These are phyloP conservation scores for Aurelia aurita DNA, from an alignment of 30 jellyfish, hydroid and myxozoan species.

Conservation along the genomic window DNA sequence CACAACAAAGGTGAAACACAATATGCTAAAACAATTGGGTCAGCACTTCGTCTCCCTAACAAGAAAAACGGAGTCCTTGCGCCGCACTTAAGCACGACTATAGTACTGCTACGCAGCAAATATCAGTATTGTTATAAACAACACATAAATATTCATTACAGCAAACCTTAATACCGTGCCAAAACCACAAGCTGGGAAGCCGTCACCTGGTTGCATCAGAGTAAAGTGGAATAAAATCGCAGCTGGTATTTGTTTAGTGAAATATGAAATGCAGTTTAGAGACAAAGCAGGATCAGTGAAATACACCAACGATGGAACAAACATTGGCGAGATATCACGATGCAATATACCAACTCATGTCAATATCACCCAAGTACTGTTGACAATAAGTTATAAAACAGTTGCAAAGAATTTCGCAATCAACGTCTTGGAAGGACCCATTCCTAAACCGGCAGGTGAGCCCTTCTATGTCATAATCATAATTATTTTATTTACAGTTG, in stretches of 20 bases:
- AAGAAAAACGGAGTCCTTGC: too few species aligned
- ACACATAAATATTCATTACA: not conserved
- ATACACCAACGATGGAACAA: constrained; percentile 7
- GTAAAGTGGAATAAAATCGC: constrained; percentile 19
- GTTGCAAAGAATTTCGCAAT: too few species aligned
- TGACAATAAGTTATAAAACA: too few species aligned
- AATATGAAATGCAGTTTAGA: constrained; percentile 9
- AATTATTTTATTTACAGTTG: too few species aligned
- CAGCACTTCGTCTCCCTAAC: too few species aligned
- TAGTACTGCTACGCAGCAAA: too few species aligned
- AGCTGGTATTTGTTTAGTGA: constrained; percentile 31
- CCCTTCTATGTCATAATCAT: too few species aligned
- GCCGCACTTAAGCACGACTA: too few species aligned
- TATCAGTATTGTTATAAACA: not conserved
- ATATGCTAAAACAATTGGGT: too few species aligned
- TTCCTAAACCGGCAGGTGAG: too few species aligned
- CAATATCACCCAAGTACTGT: not conserved
- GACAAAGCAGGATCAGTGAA: constrained; percentile 7
- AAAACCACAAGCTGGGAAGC: constrained; percentile 7
- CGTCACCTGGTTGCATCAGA: not conserved
- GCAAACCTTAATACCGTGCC: not conserved
- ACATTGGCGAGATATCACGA: not conserved
- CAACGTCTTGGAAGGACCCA: too few species aligned
- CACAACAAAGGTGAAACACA: too few species aligned
- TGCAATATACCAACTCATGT: constrained; percentile 2